Evolutionary conservation across 2,797 vertebrate genomes (phyloP), one percentile per base, ranked within the genome.

Genomic region (Pseudotriccus pelzelni): DNA sequence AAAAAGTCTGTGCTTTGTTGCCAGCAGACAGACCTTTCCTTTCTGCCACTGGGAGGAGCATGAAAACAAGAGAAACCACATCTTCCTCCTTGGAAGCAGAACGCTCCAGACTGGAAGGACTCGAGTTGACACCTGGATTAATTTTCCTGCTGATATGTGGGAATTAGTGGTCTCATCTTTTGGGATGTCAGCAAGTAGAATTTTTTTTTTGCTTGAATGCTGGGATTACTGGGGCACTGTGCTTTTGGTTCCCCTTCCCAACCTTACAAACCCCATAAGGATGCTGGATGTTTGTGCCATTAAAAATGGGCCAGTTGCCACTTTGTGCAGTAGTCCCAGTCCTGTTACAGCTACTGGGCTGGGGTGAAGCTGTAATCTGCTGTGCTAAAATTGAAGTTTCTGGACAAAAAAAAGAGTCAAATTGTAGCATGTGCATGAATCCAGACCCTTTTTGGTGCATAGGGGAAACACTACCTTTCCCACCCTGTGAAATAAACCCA

Each of bases 31-130:
- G 86, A n/a, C 70, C 86, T 89, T 73, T 52, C 52, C 66, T 81
- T 84, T 91, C 84, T 87, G 88, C 88, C 90, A 39, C 92, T 90
- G 94, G 90, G 86, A 95, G 96, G 92, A 94, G 95, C 88, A 79
- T 64, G 93, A 49, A 88, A 96, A 70, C 85, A 81, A 84, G 83
- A 52, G 74, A 90, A 93, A 11, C 28, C 28, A 15, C 44, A 56
- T 92, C 74, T 16, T 66, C 47, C 27, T 78, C 30, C 76, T 80
- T n/a, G 22, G 22, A 27, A 89, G 50, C 50, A 46, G 55, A 66
- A 46, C 10, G 1, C 53, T 86, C 28, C 36, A 30, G 36, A 1
- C 30, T 32, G n/a, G 43, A 25, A 23, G 34, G 50, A 21, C 46
- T 76, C 0, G 18, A 18, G 18, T 37, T 62, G 80, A 32, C 16